Percentiles rank a stretch among this genome's conserved stretches.
Evolutionary conservation across 2,888 invertebrate genomes (phyloP).

Genomic region (Dichetophora obliterata): DNA sequence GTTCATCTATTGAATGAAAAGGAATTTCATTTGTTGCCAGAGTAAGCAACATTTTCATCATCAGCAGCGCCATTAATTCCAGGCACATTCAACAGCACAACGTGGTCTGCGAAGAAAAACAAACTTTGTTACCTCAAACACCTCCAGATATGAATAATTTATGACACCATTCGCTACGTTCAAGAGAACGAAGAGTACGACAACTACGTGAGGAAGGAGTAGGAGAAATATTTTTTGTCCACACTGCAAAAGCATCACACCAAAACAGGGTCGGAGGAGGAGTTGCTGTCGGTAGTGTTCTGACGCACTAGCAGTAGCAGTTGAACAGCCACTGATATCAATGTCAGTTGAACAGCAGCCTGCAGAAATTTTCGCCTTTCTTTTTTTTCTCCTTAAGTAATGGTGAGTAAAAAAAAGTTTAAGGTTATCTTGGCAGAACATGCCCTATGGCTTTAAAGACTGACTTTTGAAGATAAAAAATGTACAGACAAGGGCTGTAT

Average conservation of each 20-base stretch:
- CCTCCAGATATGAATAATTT: conserved; percentile 50
- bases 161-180: conserved; percentile 45
- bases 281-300: neutral
- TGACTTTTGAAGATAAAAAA: no score
- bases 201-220: no score
- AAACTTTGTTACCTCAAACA: conserved; percentile 37
- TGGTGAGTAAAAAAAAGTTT: neutral
- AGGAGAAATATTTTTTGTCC: neutral
- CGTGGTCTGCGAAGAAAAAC: conserved; percentile 14
- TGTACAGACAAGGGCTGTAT: no score
- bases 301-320: neutral
- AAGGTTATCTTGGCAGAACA: neutral
- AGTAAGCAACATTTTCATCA: conserved; percentile 30
- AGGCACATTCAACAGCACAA: conserved; percentile 19
- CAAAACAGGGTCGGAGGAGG: neutral
- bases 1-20: conserved; percentile 16
- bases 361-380: conserved; percentile 8
- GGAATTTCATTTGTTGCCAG: conserved; percentile 34
- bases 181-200: neutral
- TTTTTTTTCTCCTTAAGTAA: neutral
- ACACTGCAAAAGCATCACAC: neutral
- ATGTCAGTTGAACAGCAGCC: conserved; percentile 18
- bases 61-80: conserved; percentile 33
- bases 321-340: neutral
- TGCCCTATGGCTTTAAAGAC: neutral